phyloP scores from a whole-genome alignment of 2,797 vertebrate species.

The Tachyglossus aculeatus region DNA sequence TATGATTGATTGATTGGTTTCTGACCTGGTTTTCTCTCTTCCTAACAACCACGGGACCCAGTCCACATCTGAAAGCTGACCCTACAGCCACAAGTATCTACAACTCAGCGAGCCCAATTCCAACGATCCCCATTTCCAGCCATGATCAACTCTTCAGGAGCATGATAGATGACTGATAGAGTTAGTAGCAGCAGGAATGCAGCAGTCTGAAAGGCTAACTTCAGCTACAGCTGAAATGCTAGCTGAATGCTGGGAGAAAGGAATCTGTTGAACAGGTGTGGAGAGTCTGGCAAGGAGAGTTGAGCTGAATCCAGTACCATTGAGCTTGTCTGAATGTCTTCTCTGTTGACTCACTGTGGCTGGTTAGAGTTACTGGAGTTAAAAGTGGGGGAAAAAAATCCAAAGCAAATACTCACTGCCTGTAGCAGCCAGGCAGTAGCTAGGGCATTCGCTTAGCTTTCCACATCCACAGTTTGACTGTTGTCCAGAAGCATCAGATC shows the following conservation, averaged over 20 bases:
- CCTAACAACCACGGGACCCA: too few relatives aligned
- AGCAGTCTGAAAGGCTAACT: neutral
- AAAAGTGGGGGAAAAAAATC: conserved; percentile 26
- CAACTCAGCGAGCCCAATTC: too few relatives aligned
- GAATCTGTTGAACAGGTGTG: conserved; percentile 76
- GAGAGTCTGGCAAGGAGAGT: conserved; percentile 63
- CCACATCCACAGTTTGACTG: neutral
- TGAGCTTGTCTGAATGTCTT: conserved; percentile 65
- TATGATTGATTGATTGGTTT: neutral
- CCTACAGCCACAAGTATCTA: too few relatives aligned
- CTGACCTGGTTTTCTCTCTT: too few relatives aligned
- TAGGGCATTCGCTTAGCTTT: conserved; percentile 48
- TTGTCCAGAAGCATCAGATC: neutral
- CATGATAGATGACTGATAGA: neutral
- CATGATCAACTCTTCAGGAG: rapidly evolving
- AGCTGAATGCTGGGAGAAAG: conserved; percentile 61
- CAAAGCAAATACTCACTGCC: conserved; percentile 45
- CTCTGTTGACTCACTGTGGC: conserved; percentile 58
- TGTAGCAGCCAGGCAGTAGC: conserved; percentile 43
- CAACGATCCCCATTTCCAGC: neutral
- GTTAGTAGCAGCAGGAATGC: conserved; percentile 27
- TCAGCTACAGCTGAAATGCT: conserved; percentile 56
- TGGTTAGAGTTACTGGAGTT: conserved; percentile 58
- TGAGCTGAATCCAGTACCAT: conserved; percentile 64
- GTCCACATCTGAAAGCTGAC: neutral